Base-by-base conservation (phyloP, 2,888 invertebrate genomes). In the Drosophila meridiana region DNA sequence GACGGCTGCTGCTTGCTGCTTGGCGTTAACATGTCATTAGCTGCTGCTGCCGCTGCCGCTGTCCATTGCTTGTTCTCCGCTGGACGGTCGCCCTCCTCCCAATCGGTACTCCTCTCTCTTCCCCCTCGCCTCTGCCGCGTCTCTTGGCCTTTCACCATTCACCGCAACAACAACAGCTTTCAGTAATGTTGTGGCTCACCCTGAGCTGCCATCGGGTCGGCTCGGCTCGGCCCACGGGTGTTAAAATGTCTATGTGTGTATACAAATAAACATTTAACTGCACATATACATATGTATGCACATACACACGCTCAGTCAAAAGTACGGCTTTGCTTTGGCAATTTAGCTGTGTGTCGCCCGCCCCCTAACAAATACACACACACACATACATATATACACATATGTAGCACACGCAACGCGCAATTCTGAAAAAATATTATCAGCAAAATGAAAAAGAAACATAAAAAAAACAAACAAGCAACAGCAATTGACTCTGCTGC, bases 21-120 rank as follows among this genome's bases (percentile, higher is more conserved):
- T 71, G 70, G 88, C 73, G 90, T 88, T 78, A 86, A 90, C 86
- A 83, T 86, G 86, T 88, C 90, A 90, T 86, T 88, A 86, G 89
- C 78, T 85, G 76, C 64, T 62, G 73, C 50, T 55, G 76, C 40
- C 36, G 57, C 8, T 36, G 59, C 26, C 40, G 57, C 9, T 36
- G 58, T 61, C 57, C 59, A 50, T 53, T 47, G 69, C 52, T 60
- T 69, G 68, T 72, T 72, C 73, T 74, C 64, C 65, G 71, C 47
- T 64, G 63, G 58, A 40, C 59, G 40, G 58, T 43, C 59, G 40
- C 68, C 68, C 28, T 34, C 55, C 48, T 40, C 65, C 36, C 26
- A 26, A 30, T 62, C 28, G 55, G 6, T 71, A 53, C 60, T 40
- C 56, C 59, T 34, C 59, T 28, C 45, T 26, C 45, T 11, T 13